Evolutionary conservation across 2,888 invertebrate species (phyloP).

Genomic region (Erynnis tages): DNA sequence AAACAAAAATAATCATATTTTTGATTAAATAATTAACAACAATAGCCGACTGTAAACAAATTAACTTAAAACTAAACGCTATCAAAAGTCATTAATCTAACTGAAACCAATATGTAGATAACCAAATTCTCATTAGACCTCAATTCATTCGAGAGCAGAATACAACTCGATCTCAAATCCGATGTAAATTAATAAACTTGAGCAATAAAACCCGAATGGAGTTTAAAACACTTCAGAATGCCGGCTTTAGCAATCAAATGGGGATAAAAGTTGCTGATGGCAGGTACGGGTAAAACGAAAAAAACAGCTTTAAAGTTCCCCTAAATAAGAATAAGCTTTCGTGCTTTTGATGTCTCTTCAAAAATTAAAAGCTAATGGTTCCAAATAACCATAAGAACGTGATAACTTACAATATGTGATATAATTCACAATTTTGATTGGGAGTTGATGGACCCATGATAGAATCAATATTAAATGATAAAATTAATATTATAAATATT

Average conservation of each 20-base stretch:
- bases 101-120: background rate
- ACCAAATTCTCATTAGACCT: conserved; percentile 7
- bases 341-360: too few relatives aligned
- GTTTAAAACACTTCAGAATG: conserved; percentile 23
- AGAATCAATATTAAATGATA: too few relatives aligned
- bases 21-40: too few relatives aligned
- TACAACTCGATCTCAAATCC: conserved; percentile 6
- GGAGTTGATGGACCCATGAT: too few relatives aligned
- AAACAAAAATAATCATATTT: too few relatives aligned
- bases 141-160: conserved; percentile 16
- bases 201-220: conserved; percentile 31
- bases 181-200: conserved; percentile 33
- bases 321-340: background rate
- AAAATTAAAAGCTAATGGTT: too few relatives aligned
- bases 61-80: background rate
- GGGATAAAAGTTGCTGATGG: conserved; percentile 42
- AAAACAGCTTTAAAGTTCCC: conserved; percentile 33
- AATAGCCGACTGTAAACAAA: too few relatives aligned
- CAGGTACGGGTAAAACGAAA: conserved; percentile 43
- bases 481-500: too few relatives aligned
- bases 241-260: conserved; percentile 43
- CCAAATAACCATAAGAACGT: too few relatives aligned
- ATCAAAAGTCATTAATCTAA: too few relatives aligned
- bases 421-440: too few relatives aligned
- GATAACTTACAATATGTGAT: too few relatives aligned